Conservation (phyloP, 2,113 vertebrate species). For the Cervus canadensis region DNA sequence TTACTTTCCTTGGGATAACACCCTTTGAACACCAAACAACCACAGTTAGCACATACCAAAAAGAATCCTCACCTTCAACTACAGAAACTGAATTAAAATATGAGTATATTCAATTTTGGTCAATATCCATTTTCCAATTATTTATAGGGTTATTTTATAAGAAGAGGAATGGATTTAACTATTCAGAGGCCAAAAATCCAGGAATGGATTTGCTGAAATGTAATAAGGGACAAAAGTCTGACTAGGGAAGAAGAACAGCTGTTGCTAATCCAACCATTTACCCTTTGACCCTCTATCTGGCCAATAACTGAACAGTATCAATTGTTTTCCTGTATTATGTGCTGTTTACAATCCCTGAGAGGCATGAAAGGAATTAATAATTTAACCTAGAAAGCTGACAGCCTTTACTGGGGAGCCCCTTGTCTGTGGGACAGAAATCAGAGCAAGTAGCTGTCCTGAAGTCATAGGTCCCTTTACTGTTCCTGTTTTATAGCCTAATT, state of each 20-base stretch:
- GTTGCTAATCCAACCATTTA: conserved; percentile 85
- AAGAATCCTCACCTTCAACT: conserved; percentile 36
- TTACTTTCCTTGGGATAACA: conserved; percentile 6
- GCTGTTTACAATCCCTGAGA: conserved; percentile 87
- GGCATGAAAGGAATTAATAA: conserved; percentile 87
- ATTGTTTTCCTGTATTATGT: conserved; percentile 86
- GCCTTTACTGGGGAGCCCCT: conserved; percentile 83
- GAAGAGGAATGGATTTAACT: background rate
- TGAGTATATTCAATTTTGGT: conserved; percentile 9
- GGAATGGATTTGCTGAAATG: conserved; percentile 40
- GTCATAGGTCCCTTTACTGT: conserved; percentile 79
- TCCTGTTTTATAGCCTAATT: conserved; percentile 92
- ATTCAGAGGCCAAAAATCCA: conserved; percentile 36
- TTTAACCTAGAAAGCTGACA: conserved; percentile 80
- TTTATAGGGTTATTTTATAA: conserved; percentile 18
- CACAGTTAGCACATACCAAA: background rate
- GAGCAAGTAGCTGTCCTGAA: conserved; percentile 77
- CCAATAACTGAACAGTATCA: conserved; percentile 84
- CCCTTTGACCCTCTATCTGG: conserved; percentile 88
- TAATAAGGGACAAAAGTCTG: conserved; percentile 69
- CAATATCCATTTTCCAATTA: conserved; percentile 24
- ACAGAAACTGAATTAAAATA: conserved; percentile 18
- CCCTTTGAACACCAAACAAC: background rate
- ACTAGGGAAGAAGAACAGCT: conserved; percentile 81
- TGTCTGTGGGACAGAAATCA: conserved; percentile 78